Percentiles rank a stretch among this genome's conserved stretches.
Conservation (phyloP, 2,113 vertebrate species). For the Ceyx margarethae region DNA sequence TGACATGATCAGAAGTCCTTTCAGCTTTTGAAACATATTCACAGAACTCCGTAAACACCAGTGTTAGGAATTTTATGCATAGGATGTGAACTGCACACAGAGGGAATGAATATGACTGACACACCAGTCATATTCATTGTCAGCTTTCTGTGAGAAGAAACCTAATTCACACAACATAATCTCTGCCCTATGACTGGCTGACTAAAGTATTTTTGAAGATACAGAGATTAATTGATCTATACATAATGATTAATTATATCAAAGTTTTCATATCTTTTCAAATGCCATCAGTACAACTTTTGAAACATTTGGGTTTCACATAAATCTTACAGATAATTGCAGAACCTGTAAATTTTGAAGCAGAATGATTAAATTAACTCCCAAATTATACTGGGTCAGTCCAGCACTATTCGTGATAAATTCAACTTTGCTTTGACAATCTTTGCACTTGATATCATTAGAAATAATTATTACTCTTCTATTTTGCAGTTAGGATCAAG, state of each 20-base stretch:
- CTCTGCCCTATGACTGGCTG: fast-evolving
- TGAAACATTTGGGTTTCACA: not conserved
- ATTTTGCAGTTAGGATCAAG: not conserved
- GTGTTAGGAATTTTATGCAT: not conserved
- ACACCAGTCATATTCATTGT: not conserved
- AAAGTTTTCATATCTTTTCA: not conserved
- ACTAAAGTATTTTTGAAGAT: not conserved
- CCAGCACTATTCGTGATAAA: not conserved
- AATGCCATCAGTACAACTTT: not conserved
- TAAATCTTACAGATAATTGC: not conserved
- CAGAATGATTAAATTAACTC: not conserved
- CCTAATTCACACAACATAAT: not conserved
- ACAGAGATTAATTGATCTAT: not conserved
- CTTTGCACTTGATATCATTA: not conserved
- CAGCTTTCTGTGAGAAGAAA: not conserved
- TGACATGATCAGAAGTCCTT: not conserved
- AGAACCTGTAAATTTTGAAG: not conserved
- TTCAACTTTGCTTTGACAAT: not conserved
- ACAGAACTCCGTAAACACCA: not conserved
- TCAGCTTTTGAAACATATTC: not conserved
- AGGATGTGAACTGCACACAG: not conserved
- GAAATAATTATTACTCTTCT: not conserved
- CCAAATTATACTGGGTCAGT: not conserved
- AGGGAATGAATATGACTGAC: too few relatives aligned
- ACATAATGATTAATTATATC: not conserved